Percentiles rank a stretch among this genome's conserved stretches.
Evolutionary conservation across 2,888 invertebrate genomes (phyloP).

Genomic region (Alloplasta piceator): DNA sequence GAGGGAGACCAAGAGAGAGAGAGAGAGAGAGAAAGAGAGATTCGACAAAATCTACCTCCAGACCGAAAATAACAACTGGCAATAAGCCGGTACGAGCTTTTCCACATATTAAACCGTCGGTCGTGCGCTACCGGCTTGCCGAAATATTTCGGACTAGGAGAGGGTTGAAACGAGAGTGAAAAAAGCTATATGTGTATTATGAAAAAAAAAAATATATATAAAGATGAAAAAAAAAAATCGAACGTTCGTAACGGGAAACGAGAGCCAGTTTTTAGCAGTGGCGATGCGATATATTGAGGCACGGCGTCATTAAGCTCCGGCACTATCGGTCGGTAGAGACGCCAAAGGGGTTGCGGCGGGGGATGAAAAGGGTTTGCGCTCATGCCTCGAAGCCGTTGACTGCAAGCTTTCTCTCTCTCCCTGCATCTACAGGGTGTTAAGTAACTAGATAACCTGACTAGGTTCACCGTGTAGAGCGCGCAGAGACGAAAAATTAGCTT

Average conservation of each 20-base stretch:
- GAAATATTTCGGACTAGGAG: slow-evolving; percentile 63
- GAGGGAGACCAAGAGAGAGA: background rate
- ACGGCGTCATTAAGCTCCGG: slow-evolving; percentile 73
- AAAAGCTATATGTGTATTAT: slow-evolving; percentile 47
- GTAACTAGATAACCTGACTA: too few relatives aligned
- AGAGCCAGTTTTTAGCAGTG: slow-evolving; percentile 47
- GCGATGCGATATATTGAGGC: slow-evolving; percentile 78
- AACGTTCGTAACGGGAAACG: slow-evolving; percentile 60
- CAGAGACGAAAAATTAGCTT: too few relatives aligned
- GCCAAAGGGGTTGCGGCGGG: slow-evolving; percentile 10
- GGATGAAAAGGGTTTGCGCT: slow-evolving; percentile 29
- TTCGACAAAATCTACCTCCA: slow-evolving; percentile 68
- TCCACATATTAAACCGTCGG: slow-evolving; percentile 78
- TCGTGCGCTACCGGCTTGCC: slow-evolving; percentile 52
- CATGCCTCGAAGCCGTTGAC: slow-evolving; percentile 54
- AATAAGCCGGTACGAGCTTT: slow-evolving; percentile 79
- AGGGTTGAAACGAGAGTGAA: slow-evolving; percentile 8
- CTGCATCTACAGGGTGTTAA: slow-evolving; percentile 11
- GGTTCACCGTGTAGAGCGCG: too few relatives aligned
- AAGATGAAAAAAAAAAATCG: slow-evolving; percentile 64
- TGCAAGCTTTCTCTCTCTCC: slow-evolving; percentile 25
- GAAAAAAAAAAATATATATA: slow-evolving; percentile 24
- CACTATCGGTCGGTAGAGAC: slow-evolving; percentile 52
- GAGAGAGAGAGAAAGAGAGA: slow-evolving; percentile 37
- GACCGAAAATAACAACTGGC: slow-evolving; percentile 78